phyloP scores from a whole-genome alignment of 2,797 vertebrate species.

The Notamacropus eugenii region DNA sequence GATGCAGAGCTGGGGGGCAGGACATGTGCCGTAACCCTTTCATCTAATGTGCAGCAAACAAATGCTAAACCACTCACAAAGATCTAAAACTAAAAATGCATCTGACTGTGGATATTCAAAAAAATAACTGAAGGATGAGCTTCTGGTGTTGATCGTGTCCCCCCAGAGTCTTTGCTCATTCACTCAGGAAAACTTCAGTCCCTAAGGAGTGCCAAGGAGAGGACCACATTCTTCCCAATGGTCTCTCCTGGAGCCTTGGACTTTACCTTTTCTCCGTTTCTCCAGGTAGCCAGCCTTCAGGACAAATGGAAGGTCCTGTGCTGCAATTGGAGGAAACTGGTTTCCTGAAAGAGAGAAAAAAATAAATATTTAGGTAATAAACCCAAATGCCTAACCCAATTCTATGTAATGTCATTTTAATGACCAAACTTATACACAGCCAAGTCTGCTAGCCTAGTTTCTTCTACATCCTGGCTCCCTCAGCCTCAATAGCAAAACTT shows the following conservation, averaged over 20 bases:
- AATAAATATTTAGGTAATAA: slow-evolving; percentile 26
- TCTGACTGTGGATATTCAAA: slow-evolving; percentile 30
- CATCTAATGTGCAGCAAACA: not conserved
- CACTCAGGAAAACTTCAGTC: not conserved
- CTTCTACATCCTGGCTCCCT: slow-evolving; percentile 2
- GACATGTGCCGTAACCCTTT: not conserved
- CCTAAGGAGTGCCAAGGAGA: not conserved
- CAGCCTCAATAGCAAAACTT: slow-evolving; percentile 19
- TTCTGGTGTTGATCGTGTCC: slow-evolving; percentile 5
- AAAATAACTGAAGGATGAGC: not conserved
- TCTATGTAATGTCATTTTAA: slow-evolving; percentile 40
- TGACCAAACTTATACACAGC: slow-evolving; percentile 50
- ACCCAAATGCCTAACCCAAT: slow-evolving; percentile 33
- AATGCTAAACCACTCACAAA: slow-evolving; percentile 30
- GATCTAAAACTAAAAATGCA: slow-evolving; percentile 11
- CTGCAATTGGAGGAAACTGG: slow-evolving; percentile 91
- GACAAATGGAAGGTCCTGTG: slow-evolving; percentile 92
- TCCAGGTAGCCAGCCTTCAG: slow-evolving; percentile 95
- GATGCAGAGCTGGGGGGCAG: not conserved
- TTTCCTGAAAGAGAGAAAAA: slow-evolving; percentile 79
- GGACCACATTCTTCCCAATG: not conserved
- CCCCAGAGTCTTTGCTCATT: slow-evolving; percentile 26
- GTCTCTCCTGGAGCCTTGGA: not conserved
- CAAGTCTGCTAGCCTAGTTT: slow-evolving; percentile 46
- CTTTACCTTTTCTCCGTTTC: slow-evolving; percentile 96